Evolutionary conservation across 2,113 vertebrate genomes (phyloP).

Genomic region (Cebus imitator): DNA sequence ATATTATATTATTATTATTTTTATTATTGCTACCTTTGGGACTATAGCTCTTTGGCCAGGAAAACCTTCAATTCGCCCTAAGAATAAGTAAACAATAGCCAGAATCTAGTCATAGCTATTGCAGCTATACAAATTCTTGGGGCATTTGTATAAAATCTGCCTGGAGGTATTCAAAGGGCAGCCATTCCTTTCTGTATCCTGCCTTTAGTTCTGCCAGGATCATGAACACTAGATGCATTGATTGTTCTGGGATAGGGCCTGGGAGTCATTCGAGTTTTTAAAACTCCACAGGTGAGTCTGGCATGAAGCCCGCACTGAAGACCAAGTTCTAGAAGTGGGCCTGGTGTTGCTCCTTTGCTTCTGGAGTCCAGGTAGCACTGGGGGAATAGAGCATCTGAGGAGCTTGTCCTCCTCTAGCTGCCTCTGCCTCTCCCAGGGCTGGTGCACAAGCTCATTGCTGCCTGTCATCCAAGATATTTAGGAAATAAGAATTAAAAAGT

Average conservation of each 20-base stretch:
- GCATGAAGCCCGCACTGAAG: background rate
- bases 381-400: background rate
- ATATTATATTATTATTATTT: no score
- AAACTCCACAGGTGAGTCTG: fast-evolving
- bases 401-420: background rate
- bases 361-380: background rate
- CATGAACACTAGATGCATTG: background rate
- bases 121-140: background rate
- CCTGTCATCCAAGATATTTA: background rate
- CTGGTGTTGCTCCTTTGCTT: background rate
- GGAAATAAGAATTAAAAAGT: background rate
- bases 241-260: background rate
- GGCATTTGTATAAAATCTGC: background rate
- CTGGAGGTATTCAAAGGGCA: background rate
- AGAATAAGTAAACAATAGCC: background rate
- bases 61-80: background rate
- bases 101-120: background rate
- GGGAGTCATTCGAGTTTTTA: background rate
- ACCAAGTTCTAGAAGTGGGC: background rate
- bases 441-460: background rate
- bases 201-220: background rate
- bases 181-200: background rate
- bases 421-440: background rate
- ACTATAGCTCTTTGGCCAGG: background rate
- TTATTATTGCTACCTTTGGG: background rate